Conservation (phyloP, 2,797 vertebrate genomes). For the Antrozous pallidus region DNA sequence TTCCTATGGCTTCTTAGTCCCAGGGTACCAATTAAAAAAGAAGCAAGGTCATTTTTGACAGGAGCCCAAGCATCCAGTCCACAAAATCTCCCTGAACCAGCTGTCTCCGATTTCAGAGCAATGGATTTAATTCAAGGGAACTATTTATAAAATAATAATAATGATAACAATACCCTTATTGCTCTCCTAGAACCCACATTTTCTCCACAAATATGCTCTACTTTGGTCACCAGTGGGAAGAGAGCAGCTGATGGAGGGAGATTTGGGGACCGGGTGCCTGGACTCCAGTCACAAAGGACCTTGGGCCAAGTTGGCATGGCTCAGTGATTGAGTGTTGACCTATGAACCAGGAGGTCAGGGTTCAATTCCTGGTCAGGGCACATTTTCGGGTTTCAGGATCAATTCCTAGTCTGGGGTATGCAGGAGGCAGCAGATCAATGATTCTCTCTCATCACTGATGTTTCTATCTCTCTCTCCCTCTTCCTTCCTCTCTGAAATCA, state of each 20-base stretch:
- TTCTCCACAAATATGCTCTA: conserved; percentile 47
- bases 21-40: conserved; percentile 55
- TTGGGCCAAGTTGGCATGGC: neutral
- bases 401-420: too few relatives aligned
- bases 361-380: too few relatives aligned
- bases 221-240: conserved; percentile 12
- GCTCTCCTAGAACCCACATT: conserved; percentile 18
- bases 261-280: neutral
- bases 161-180: neutral
- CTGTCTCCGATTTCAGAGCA: conserved; percentile 43
- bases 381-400: too few relatives aligned
- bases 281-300: conserved; percentile 8
- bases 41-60: conserved; percentile 45
- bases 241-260: neutral
- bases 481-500: too few relatives aligned
- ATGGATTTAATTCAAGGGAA: conserved; percentile 14
- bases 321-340: too few relatives aligned
- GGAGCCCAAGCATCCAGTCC: conserved; percentile 26
- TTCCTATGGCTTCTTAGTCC: neutral
- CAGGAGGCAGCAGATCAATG: too few relatives aligned
- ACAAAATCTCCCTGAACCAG: conserved; percentile 62
- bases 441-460: too few relatives aligned
- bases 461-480: too few relatives aligned
- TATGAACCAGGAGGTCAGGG: too few relatives aligned
- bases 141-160: conserved; percentile 15